These are phyloP conservation scores for Lathamus discolor DNA, from an alignment of 2,113 vertebrate genomes.

Conservation along the genomic window DNA sequence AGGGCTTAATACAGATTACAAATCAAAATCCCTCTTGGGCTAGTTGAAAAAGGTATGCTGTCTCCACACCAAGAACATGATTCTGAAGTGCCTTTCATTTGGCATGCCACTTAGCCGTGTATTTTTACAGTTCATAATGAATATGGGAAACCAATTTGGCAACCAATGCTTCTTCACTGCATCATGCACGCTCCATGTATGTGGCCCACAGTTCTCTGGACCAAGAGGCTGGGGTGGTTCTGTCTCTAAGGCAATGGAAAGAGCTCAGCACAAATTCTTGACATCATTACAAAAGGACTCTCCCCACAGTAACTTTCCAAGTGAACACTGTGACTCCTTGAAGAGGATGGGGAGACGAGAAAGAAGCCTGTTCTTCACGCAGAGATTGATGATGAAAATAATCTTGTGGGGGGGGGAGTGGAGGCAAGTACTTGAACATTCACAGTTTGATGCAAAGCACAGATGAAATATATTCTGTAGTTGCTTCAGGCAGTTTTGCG, in stretches of 20 bases:
- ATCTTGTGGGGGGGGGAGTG: conserved; percentile 72
- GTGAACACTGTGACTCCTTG: conserved; percentile 68
- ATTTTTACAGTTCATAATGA: conserved; percentile 48
- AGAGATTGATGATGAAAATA: conserved; percentile 70
- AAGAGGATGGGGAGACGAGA: conserved; percentile 45
- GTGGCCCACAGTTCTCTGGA: conserved; percentile 53
- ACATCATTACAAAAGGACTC: conserved; percentile 55
- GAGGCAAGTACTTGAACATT: conserved; percentile 82
- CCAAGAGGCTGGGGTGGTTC: conserved; percentile 70
- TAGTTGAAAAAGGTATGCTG: conserved; percentile 30
- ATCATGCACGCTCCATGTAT: conserved; percentile 57
- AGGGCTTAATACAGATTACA: conserved; percentile 8
- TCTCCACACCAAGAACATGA: conserved; percentile 16
- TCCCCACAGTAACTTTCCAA: conserved; percentile 63
- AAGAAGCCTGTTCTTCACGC: conserved; percentile 74
- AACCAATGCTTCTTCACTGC: conserved; percentile 66
- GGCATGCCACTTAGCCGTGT: conserved; percentile 12
- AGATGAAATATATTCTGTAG: conserved; percentile 82
- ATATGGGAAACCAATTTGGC: conserved; percentile 68
- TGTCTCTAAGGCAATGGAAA: conserved; percentile 77
- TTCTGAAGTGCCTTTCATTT: conserved; percentile 37
- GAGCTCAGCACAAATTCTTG: conserved; percentile 68
- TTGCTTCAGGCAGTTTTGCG: conserved; percentile 87
- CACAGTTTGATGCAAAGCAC: conserved; percentile 87
- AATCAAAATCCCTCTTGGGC: conserved; percentile 10